Evolutionary conservation across 2,113 vertebrate genomes (phyloP).

Genomic region (Dicerorhinus sumatrensis): DNA sequence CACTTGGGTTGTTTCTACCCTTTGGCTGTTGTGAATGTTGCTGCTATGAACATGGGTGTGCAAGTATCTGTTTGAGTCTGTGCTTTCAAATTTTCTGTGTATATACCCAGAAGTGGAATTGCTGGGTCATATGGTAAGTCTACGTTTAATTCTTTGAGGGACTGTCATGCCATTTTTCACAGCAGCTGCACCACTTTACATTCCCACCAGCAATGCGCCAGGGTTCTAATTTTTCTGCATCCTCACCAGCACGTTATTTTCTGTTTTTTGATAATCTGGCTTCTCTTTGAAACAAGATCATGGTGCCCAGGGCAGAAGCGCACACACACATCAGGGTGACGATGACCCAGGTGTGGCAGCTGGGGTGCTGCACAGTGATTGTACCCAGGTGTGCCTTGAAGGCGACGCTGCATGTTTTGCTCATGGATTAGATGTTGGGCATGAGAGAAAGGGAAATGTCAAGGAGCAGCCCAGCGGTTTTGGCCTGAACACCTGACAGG

Average conservation of each 20-base stretch:
- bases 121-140: accelerated
- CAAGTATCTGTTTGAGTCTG: neutral
- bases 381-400: neutral
- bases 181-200: accelerated
- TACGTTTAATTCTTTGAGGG: accelerated
- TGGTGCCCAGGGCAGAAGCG: neutral
- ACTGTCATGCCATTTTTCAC: too few relatives aligned
- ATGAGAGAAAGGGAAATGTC: neutral
- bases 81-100: neutral
- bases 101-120: neutral
- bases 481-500: accelerated
- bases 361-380: accelerated
- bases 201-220: accelerated
- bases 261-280: neutral
- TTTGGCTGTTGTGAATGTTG: neutral
- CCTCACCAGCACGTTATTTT: neutral
- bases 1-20: too few relatives aligned
- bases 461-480: accelerated
- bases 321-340: accelerated
- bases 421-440: neutral
- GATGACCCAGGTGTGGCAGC: accelerated
- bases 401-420: accelerated
- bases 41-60: too few relatives aligned
- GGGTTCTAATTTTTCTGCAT: neutral
- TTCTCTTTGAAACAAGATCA: neutral